Evolutionary conservation across 2,113 vertebrate genomes (phyloP).

Genomic region (Macquaria australasica): DNA sequence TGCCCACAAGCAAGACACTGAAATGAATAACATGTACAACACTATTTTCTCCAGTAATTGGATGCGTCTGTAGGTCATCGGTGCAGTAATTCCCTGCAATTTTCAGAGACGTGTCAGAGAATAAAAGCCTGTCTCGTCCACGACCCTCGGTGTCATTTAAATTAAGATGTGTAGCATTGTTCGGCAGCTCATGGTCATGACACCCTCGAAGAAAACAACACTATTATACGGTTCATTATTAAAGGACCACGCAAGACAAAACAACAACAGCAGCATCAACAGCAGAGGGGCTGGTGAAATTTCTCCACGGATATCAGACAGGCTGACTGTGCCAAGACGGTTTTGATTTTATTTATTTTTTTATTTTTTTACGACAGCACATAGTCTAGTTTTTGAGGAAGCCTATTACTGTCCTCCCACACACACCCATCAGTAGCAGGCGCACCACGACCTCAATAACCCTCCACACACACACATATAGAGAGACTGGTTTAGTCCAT

Average conservation of each 20-base stretch:
- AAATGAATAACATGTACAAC: background rate
- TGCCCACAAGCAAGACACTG: slow-evolving; percentile 15
- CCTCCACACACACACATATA: slow-evolving; percentile 39
- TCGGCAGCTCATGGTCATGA: slow-evolving; percentile 20
- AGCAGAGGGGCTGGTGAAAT: slow-evolving; percentile 40
- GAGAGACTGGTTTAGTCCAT: slow-evolving; percentile 18
- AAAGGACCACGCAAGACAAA: slow-evolving; percentile 27
- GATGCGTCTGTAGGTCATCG: slow-evolving; percentile 17
- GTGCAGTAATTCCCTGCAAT: slow-evolving; percentile 9
- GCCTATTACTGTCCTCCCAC: slow-evolving; percentile 80
- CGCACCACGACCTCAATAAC: slow-evolving; percentile 80
- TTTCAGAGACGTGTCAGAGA: slow-evolving; percentile 17
- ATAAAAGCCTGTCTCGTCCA: slow-evolving; percentile 2
- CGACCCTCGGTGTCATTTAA: background rate
- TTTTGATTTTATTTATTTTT: slow-evolving; percentile 48
- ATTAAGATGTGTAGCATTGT: slow-evolving; percentile 6
- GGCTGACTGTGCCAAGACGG: slow-evolving; percentile 58
- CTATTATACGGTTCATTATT: slow-evolving; percentile 33
- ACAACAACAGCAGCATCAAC: slow-evolving; percentile 25
- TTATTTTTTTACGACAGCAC: slow-evolving; percentile 60
- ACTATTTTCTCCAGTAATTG: slow-evolving; percentile 1
- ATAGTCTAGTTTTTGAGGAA: slow-evolving; percentile 77
- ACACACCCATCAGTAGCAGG: slow-evolving; percentile 78
- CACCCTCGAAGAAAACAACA: slow-evolving; percentile 6
- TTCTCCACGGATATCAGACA: slow-evolving; percentile 62